phyloP scores from a whole-genome alignment of 2,113 vertebrate genomes.

The Donacobius atricapilla region DNA sequence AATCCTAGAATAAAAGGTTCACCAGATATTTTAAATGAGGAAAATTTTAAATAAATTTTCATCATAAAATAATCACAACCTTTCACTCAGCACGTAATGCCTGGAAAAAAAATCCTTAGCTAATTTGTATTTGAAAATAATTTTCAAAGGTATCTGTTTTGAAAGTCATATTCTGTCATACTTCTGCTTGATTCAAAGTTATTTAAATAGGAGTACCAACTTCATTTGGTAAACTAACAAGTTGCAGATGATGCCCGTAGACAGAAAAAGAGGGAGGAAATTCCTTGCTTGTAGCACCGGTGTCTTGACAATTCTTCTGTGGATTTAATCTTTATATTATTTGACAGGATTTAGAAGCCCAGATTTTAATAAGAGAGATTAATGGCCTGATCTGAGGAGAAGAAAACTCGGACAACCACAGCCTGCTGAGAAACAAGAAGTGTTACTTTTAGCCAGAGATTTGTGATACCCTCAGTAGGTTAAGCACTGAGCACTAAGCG shows the following conservation, averaged over 20 bases:
- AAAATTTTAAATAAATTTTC: background rate
- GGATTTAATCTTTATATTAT: background rate
- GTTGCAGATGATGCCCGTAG: background rate
- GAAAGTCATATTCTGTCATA: background rate
- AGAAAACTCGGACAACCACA: background rate
- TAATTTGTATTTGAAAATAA: background rate
- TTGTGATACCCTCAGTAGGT: background rate
- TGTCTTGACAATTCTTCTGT: background rate
- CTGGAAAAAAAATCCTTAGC: background rate
- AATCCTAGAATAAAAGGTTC: background rate
- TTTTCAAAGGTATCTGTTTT: conserved; percentile 3
- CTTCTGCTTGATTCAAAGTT: background rate
- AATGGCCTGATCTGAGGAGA: background rate
- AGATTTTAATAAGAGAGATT: background rate
- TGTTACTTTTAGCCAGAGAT: background rate
- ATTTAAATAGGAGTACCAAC: background rate
- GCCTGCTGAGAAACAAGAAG: background rate
- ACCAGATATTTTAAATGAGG: background rate
- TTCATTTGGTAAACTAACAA: conserved; percentile 15
- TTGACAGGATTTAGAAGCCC: background rate
- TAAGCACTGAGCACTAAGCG: background rate
- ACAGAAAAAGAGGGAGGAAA: background rate
- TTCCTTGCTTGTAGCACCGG: background rate
- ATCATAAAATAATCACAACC: background rate
- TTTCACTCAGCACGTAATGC: background rate